Percentiles rank a stretch among this genome's conserved stretches.
Conservation (phyloP, 2,888 invertebrate species). For the Himalopsyche kuldschensis region DNA sequence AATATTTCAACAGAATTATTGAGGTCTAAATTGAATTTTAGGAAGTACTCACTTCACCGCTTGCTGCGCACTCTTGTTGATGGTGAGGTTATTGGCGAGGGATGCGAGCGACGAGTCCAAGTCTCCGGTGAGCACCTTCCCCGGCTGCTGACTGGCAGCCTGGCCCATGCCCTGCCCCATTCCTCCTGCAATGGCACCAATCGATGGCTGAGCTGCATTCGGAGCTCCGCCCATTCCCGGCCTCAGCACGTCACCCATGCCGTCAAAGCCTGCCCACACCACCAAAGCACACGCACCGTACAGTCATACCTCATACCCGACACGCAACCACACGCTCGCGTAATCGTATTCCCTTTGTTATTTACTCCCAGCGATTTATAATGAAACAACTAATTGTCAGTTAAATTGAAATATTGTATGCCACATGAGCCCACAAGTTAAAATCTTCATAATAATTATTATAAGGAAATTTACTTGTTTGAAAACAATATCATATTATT, state of each 20-base stretch:
- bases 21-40: background rate
- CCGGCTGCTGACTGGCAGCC: slow-evolving; percentile 56
- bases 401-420: background rate
- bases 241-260: slow-evolving; percentile 71
- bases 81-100: slow-evolving; percentile 89
- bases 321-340: background rate
- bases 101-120: slow-evolving; percentile 92
- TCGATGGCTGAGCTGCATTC: slow-evolving; percentile 10
- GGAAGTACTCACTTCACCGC: slow-evolving; percentile 69
- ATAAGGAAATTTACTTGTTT: no score
- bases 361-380: background rate
- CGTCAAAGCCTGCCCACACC: slow-evolving; percentile 76
- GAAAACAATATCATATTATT: no score
- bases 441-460: background rate
- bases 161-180: slow-evolving; percentile 40
- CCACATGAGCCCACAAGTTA: background rate
- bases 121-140: slow-evolving; percentile 87
- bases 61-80: slow-evolving; percentile 74
- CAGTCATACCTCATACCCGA: background rate
- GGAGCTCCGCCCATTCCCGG: slow-evolving; percentile 51
- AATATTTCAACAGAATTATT: background rate
- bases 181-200: slow-evolving; percentile 39
- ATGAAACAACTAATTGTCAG: background rate
- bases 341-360: background rate
- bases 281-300: slow-evolving; percentile 42